Conservation (phyloP, 2,797 vertebrate genomes). For the Acanthurus lineatus region DNA sequence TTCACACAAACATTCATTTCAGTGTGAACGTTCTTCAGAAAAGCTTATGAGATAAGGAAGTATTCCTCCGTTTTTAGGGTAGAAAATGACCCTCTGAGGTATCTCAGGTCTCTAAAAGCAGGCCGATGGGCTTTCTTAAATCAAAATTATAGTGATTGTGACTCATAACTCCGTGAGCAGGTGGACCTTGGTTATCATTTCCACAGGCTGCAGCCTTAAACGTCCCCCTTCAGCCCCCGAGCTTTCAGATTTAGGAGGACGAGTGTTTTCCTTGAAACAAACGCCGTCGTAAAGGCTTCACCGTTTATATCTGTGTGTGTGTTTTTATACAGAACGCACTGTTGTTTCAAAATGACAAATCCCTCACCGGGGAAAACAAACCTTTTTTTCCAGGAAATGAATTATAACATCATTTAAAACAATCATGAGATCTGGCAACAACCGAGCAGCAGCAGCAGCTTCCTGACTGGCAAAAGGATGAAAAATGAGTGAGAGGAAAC, state of each 20-base stretch:
- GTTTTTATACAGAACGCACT: not conserved
- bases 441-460: too few species aligned
- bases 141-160: not conserved
- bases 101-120: not conserved
- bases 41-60: too few species aligned
- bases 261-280: constrained; percentile 16
- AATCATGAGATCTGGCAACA: not conserved
- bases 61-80: too few species aligned
- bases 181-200: not conserved
- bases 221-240: constrained; percentile 3
- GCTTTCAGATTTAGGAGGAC: constrained; percentile 12
- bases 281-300: constrained; percentile 7
- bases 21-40: not conserved
- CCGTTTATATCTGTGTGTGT: constrained; percentile 18
- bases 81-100: not conserved
- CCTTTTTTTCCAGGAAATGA: not conserved
- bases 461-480: not conserved
- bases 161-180: constrained; percentile 14
- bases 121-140: constrained; percentile 4
- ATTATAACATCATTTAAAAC: constrained; percentile 16
- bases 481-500: not conserved
- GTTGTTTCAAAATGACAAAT: not conserved
- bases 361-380: not conserved
- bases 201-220: constrained; percentile 3
- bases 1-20: not conserved